These are phyloP conservation scores for Alloscopus bannaensis DNA, from an alignment of 2,888 invertebrate genomes.

Conservation along the genomic window DNA sequence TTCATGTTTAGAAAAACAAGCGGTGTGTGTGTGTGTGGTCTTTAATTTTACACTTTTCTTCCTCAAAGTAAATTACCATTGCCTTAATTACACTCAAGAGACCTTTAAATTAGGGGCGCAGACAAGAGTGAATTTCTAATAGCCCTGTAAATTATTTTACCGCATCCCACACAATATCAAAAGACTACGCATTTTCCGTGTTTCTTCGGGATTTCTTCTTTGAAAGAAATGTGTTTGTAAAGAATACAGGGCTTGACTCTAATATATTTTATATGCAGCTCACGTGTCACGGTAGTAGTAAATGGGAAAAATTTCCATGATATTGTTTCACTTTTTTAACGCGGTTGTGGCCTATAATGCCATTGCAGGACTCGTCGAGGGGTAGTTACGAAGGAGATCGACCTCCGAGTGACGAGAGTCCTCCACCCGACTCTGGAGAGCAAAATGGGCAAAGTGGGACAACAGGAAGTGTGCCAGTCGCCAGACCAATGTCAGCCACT, in stretches of 20 bases:
- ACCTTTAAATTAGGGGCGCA: constrained; percentile 20
- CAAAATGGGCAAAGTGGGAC: constrained; percentile 55
- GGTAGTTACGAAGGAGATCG: constrained; percentile 75
- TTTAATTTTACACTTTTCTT: constrained; percentile 24
- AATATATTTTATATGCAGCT: not conserved
- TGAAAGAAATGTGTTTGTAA: too few species aligned
- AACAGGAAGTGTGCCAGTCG: constrained; percentile 53
- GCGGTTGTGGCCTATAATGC: too few species aligned
- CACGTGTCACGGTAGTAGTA: not conserved
- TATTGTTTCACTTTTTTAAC: constrained; percentile 13
- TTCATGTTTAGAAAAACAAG: too few species aligned
- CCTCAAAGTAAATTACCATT: constrained; percentile 30
- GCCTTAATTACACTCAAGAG: constrained; percentile 32
- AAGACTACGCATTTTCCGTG: constrained; percentile 15
- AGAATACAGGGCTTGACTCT: too few species aligned
- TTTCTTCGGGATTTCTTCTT: too few species aligned
- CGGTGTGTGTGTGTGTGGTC: constrained; percentile 1
- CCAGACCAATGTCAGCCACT: constrained; percentile 72
- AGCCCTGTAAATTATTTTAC: constrained; percentile 35
- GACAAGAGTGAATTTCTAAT: constrained; percentile 33
- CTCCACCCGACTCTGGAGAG: constrained; percentile 72
- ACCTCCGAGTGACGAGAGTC: constrained; percentile 74
- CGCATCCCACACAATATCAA: constrained; percentile 13
- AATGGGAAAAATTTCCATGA: constrained; percentile 16
- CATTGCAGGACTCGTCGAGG: constrained; percentile 74